phyloP scores from a whole-genome alignment of 2,113 vertebrate species.

The Syrmaticus mikado region DNA sequence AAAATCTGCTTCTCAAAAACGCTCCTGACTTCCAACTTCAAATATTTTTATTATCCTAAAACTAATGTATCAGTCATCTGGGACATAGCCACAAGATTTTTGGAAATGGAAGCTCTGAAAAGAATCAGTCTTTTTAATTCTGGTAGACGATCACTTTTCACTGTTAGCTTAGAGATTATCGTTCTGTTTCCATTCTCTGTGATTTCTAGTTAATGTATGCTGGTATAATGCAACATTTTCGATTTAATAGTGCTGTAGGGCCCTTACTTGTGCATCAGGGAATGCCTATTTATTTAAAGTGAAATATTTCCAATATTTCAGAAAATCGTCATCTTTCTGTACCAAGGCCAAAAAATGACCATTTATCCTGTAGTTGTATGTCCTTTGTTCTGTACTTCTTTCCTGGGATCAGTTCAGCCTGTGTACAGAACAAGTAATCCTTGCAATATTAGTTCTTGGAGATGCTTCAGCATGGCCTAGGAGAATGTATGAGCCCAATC shows the following conservation, averaged over 20 bases:
- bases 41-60: not conserved
- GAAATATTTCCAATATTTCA: not conserved
- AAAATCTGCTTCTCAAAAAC: not conserved
- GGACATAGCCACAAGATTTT: not conserved
- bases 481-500: not conserved
- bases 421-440: not conserved
- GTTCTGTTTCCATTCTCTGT: not conserved
- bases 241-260: not conserved
- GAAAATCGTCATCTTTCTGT: not conserved
- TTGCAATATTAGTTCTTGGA: not conserved
- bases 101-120: not conserved
- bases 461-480: not conserved
- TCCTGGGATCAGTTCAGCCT: not conserved
- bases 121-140: not conserved
- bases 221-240: not conserved
- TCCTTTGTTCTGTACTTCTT: not conserved
- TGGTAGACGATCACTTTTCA: not conserved
- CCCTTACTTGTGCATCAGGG: not conserved
- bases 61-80: not conserved
- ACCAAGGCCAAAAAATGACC: not conserved
- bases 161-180: not conserved
- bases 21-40: not conserved
- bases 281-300: not conserved
- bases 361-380: not conserved
- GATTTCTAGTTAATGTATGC: conserved; percentile 10